A percentile compares a stretch with the other conserved stretches of the same genome.
These are phyloP conservation scores for Neogale vison DNA, from an alignment of 2,113 vertebrate species.

Conservation along the genomic window DNA sequence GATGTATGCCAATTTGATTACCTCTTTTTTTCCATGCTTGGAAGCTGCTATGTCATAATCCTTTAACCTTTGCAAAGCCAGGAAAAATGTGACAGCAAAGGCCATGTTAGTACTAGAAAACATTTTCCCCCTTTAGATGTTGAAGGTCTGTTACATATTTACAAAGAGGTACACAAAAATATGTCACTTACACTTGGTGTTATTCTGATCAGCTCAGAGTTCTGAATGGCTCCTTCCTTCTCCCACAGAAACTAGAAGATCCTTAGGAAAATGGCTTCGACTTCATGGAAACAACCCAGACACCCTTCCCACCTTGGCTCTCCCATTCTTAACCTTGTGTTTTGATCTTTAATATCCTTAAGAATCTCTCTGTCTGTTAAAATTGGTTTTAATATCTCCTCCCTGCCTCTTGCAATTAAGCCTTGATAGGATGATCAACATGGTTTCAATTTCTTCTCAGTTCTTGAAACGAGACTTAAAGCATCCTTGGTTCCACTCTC, in stretches of 20 bases:
- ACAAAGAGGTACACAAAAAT: background rate
- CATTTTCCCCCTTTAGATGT: background rate
- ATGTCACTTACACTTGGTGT: background rate
- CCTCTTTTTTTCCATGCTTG: conserved; percentile 34
- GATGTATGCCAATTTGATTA: background rate
- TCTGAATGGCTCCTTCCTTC: background rate
- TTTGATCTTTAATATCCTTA: background rate
- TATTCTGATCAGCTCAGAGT: background rate
- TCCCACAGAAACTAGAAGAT: background rate
- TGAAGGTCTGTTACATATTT: background rate
- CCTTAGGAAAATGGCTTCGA: background rate
- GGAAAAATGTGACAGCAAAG: background rate
- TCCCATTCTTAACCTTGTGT: too few species aligned
- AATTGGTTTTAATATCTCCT: background rate
- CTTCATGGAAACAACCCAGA: too few species aligned
- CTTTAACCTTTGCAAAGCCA: conserved; percentile 27
- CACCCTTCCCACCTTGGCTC: rapidly evolving
- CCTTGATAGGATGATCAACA: background rate
- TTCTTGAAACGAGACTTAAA: background rate
- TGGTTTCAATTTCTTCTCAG: background rate
- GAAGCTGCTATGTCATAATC: background rate
- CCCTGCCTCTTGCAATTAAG: background rate
- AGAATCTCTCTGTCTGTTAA: background rate
- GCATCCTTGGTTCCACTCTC: background rate
- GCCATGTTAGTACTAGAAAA: background rate